Evolutionary conservation across 2,797 vertebrate genomes (phyloP).

Genomic region (Gymnothorax reevesii): DNA sequence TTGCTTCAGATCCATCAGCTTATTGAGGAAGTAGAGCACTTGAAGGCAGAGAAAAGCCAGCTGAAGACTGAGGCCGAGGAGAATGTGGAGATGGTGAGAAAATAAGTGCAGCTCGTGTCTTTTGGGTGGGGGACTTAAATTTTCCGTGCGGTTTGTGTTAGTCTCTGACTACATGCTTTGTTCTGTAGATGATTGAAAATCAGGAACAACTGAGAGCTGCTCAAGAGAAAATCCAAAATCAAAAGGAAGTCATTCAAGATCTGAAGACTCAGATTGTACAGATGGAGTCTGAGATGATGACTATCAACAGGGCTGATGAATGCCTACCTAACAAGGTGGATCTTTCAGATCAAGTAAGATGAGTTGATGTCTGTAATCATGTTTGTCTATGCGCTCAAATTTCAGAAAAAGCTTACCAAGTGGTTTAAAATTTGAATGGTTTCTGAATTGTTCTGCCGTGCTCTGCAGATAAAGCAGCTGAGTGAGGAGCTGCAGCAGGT

Average conservation of each 20-base stretch:
- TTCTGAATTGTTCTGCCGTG: not conserved
- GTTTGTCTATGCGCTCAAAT: no score
- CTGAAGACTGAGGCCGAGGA: constrained; percentile 63
- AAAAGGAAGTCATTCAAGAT: constrained; percentile 51
- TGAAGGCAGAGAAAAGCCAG: constrained; percentile 61
- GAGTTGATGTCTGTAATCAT: no score
- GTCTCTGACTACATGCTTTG: not conserved
- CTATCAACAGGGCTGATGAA: not conserved
- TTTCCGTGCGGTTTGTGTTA: no score
- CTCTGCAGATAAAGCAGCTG: constrained; percentile 21
- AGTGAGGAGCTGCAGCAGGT: constrained; percentile 42
- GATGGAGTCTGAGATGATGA: not conserved
- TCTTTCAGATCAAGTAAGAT: not conserved
- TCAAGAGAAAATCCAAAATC: constrained; percentile 65
- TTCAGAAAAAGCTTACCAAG: no score
- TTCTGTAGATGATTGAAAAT: constrained; percentile 77
- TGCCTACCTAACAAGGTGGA: not conserved
- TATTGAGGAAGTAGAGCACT: not conserved
- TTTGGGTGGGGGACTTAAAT: not conserved
- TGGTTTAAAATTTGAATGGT: no score
- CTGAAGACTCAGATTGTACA: constrained; percentile 56
- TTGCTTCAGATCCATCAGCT: constrained; percentile 24
- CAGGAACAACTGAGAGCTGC: constrained; percentile 77
- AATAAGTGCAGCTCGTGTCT: not conserved
- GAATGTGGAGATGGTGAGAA: constrained; percentile 54